A percentile compares a stretch with the other conserved stretches of the same genome.
Evolutionary conservation across 2,797 vertebrate genomes (phyloP).

Genomic region (Cryptoblepharus egeriae): DNA sequence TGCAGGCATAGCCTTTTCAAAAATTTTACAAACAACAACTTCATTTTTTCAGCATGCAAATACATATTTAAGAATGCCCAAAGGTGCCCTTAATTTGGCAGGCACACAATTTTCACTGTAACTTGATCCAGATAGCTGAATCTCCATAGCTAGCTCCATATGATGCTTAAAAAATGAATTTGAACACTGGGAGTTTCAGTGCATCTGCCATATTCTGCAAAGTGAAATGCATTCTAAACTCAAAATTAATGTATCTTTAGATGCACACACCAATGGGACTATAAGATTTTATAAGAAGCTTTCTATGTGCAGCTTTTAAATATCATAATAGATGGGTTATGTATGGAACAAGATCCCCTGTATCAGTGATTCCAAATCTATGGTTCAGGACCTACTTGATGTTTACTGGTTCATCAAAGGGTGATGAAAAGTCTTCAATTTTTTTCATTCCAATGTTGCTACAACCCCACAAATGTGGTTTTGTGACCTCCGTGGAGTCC

Average conservation of each 20-base stretch:
- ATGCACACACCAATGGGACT: not conserved
- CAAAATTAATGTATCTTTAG: conserved; percentile 43
- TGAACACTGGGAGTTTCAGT: conserved; percentile 59
- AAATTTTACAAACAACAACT: conserved; percentile 50
- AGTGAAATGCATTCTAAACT: conserved; percentile 65
- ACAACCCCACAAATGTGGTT: no score
- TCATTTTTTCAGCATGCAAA: conserved; percentile 69
- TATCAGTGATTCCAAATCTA: no score
- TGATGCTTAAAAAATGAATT: conserved; percentile 61
- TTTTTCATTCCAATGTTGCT: no score
- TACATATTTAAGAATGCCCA: conserved; percentile 60
- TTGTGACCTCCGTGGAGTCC: no score
- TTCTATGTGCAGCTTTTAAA: no score
- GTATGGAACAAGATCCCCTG: not conserved
- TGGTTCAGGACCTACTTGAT: no score
- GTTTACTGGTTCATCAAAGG: no score
- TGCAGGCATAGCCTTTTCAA: conserved; percentile 57
- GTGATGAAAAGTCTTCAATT: no score
- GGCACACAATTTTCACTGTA: conserved; percentile 61
- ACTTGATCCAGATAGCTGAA: conserved; percentile 55
- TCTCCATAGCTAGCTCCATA: conserved; percentile 67
- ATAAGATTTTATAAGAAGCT: not conserved
- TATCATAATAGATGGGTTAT: not conserved
- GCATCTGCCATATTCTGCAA: conserved; percentile 58
- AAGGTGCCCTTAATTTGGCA: conserved; percentile 66